Conservation (phyloP, 2,888 invertebrate genomes). For the Allygus modestus region DNA sequence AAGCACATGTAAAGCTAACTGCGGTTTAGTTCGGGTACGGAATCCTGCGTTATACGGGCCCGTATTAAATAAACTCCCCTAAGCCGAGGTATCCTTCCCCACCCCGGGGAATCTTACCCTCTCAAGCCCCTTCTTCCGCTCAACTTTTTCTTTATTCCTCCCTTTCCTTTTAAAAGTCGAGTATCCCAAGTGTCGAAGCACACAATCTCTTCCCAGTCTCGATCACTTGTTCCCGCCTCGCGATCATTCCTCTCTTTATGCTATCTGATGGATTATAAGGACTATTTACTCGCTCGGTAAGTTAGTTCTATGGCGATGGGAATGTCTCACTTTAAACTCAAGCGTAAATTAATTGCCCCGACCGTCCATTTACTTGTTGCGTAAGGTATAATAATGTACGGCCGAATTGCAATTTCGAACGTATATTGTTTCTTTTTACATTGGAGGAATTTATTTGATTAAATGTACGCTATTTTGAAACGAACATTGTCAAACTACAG, state of each 20-base stretch:
- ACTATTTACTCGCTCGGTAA: slow-evolving; percentile 6
- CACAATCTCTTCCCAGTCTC: slow-evolving; percentile 21
- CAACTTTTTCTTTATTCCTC: slow-evolving; percentile 59
- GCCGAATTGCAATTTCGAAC: too few relatives aligned
- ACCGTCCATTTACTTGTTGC: too few relatives aligned
- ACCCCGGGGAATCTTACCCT: slow-evolving; percentile 47
- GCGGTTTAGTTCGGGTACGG: background rate
- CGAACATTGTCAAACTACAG: too few relatives aligned
- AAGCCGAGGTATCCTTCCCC: slow-evolving; percentile 39
- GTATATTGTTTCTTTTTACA: too few relatives aligned
- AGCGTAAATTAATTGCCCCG: too few relatives aligned
- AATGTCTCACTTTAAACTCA: too few relatives aligned
- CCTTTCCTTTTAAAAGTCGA: slow-evolving; percentile 55
- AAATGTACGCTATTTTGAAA: too few relatives aligned
- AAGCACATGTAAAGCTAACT: too few relatives aligned
- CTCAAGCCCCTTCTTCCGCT: slow-evolving; percentile 57
- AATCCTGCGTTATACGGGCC: background rate
- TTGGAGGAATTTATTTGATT: too few relatives aligned
- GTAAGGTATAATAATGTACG: too few relatives aligned
- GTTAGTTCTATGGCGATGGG: too few relatives aligned
- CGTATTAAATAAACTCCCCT: slow-evolving; percentile 51
- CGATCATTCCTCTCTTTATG: slow-evolving; percentile 27
- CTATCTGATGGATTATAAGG: slow-evolving; percentile 1
- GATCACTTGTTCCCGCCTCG: slow-evolving; percentile 26
- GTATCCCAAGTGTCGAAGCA: slow-evolving; percentile 30